Conservation (phyloP, 1,140 invertebrate genomes). For the Choristoneura fumiferana region DNA sequence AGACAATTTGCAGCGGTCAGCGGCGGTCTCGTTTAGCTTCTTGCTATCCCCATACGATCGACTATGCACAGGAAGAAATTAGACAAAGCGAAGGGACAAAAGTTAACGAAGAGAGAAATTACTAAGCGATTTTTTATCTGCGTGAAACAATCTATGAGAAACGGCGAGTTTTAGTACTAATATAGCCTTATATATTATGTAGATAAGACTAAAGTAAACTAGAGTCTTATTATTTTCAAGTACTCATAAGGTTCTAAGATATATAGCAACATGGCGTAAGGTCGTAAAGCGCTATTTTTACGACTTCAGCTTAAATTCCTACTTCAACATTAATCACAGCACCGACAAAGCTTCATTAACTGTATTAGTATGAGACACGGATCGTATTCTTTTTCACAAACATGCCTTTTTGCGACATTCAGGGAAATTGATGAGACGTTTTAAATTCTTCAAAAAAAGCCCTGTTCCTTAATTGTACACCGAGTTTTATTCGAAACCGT, state of each 20-base stretch:
- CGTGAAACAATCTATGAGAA: no score
- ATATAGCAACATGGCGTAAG: neutral
- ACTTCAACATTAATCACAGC: conserved; percentile 14
- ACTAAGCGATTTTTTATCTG: no score
- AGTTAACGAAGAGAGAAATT: neutral
- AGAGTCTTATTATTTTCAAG: no score
- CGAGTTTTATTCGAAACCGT: neutral
- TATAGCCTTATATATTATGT: no score
- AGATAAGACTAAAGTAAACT: no score
- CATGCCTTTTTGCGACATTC: conserved; percentile 7
- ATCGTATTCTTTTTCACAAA: conserved; percentile 4
- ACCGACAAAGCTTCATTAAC: conserved; percentile 13
- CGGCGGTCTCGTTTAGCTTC: conserved; percentile 24
- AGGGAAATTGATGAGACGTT: conserved; percentile 10
- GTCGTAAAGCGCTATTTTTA: conserved; percentile 4
- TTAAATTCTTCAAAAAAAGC: conserved; percentile 8
- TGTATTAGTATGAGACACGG: conserved; percentile 16
- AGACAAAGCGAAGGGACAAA: neutral
- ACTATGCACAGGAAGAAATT: neutral
- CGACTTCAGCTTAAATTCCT: neutral
- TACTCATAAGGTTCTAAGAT: no score
- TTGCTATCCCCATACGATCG: neutral
- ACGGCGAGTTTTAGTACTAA: no score
- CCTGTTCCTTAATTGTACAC: conserved; percentile 3
- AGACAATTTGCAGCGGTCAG: conserved; percentile 48